Conservation (phyloP, 2,888 invertebrate species). For the Rambutsinella grinnellia region DNA sequence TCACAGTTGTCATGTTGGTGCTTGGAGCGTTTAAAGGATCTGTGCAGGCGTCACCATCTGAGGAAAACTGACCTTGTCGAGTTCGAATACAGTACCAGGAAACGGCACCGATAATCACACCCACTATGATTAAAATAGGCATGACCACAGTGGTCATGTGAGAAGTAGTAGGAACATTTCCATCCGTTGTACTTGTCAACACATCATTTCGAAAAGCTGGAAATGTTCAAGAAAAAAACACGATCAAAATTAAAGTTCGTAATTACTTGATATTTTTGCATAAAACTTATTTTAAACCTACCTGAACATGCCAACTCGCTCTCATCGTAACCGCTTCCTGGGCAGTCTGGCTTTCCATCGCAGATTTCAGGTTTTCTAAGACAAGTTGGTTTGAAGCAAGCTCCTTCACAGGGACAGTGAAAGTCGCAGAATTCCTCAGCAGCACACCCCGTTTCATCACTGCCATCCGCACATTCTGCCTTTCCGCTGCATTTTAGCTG, state of each 20-base stretch:
- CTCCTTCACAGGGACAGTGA: slow-evolving; percentile 53
- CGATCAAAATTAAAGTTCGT: too few species aligned
- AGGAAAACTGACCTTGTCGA: slow-evolving; percentile 11
- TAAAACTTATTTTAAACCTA: too few species aligned
- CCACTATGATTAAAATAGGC: slow-evolving; percentile 44
- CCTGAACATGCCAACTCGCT: slow-evolving; percentile 40
- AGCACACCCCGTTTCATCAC: slow-evolving; percentile 77
- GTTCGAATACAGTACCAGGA: slow-evolving; percentile 46
- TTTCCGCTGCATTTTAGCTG: slow-evolving; percentile 81
- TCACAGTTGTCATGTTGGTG: slow-evolving; percentile 57
- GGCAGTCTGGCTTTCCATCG: slow-evolving; percentile 54
- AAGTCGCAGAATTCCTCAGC: slow-evolving; percentile 37
- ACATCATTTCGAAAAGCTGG: too few species aligned
- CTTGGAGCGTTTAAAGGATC: slow-evolving; percentile 57
- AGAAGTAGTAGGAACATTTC: slow-evolving; percentile 8
- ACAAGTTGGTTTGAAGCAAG: slow-evolving; percentile 47
- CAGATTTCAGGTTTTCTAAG: slow-evolving; percentile 47
- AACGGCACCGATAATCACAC: slow-evolving; percentile 38
- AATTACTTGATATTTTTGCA: too few species aligned
- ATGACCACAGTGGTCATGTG: slow-evolving; percentile 47
- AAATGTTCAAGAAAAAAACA: too few species aligned
- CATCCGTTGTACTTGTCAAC: background rate
- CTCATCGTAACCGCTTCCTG: slow-evolving; percentile 53
- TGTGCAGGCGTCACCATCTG: slow-evolving; percentile 47
- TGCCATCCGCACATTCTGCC: slow-evolving; percentile 84